Percentiles rank a stretch among this genome's conserved stretches.
Evolutionary conservation across 30 jellyfish, hydroid and myxozoan genomes (phyloP).

Genomic region (Hydra vulgaris): DNA sequence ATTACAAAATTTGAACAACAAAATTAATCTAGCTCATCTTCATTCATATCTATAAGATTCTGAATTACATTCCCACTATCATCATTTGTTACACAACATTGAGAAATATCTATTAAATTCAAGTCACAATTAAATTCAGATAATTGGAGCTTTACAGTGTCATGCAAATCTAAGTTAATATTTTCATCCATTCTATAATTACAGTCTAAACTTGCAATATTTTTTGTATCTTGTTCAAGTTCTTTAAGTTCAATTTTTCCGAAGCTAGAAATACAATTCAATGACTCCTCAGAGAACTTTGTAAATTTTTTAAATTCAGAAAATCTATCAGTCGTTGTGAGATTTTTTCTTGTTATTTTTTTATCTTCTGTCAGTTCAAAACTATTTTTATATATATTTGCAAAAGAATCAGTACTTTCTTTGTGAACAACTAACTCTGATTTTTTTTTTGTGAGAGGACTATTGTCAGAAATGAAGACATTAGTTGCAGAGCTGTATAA

Average conservation of each 20-base stretch:
- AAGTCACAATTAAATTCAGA: neutral
- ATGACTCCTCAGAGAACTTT: too few species aligned
- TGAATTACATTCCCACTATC: neutral
- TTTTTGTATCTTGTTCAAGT: too few species aligned
- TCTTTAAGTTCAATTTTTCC: too few species aligned
- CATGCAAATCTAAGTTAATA: neutral
- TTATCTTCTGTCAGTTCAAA: neutral
- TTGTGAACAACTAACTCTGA: neutral
- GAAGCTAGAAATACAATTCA: too few species aligned
- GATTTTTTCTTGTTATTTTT: too few species aligned
- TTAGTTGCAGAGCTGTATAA: conserved; percentile 7
- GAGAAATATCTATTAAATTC: neutral
- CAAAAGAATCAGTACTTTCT: neutral
- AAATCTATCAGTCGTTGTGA: too few species aligned
- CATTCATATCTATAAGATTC: neutral
- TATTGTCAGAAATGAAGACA: neutral
- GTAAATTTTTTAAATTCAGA: too few species aligned
- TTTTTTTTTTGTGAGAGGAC: neutral
- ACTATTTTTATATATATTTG: neutral
- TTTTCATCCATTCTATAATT: neutral
- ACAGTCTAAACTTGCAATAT: neutral
- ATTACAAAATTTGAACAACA: too few species aligned
- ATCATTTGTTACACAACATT: neutral
- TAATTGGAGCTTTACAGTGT: neutral
- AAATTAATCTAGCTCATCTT: neutral